Evolutionary conservation across 2,888 invertebrate species (phyloP), one percentile per base, ranked within the genome.

Genomic region (Periphyllus acericola): DNA sequence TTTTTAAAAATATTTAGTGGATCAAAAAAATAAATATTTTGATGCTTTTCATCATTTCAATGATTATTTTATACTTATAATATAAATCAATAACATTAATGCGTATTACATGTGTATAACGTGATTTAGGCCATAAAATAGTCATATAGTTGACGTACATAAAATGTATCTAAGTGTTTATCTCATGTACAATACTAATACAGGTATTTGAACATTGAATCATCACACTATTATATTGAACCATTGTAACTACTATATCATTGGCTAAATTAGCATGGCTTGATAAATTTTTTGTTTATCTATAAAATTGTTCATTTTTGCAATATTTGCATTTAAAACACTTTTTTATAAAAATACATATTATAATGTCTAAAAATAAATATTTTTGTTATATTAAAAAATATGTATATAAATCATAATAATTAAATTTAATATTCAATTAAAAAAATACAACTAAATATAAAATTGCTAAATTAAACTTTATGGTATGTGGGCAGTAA

Each of bases 131-230:
- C 25, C 5, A 79, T 36, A n/a, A n/a, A n/a, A n/a, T n/a, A n/a
- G n/a, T n/a, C n/a, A n/a, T n/a, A 34, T 84, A 76, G 78, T 68
- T 78, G 79, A 79, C 0, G 19, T 79, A 78, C 21, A 72, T 78
- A n/a, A 68, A 3, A 14, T 79, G 80, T 80, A 80, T 72, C 52
- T 8, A 86, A 79, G 36, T 79, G 36, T 34, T 79, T 86, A 72
- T 86, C 72, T 86, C n/a, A n/a, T 80, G 71, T 9, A 80, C 32
- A 79, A 55, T 8, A 60, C 29, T 80, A 72, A 86, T 86, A n/a
- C 55, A 86, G 79, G 79, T 80, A 86, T 79, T 86, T 72, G 84
- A 85, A 80, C 86, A 86, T 86, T 86, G 71, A 86, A 80, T 80
- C 86, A 86, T 86, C 86, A 86, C 25, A 86, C 55, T 72, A 86